Base-by-base conservation (phyloP, 1,140 invertebrate species). In the Drosophila sechellia region DNA sequence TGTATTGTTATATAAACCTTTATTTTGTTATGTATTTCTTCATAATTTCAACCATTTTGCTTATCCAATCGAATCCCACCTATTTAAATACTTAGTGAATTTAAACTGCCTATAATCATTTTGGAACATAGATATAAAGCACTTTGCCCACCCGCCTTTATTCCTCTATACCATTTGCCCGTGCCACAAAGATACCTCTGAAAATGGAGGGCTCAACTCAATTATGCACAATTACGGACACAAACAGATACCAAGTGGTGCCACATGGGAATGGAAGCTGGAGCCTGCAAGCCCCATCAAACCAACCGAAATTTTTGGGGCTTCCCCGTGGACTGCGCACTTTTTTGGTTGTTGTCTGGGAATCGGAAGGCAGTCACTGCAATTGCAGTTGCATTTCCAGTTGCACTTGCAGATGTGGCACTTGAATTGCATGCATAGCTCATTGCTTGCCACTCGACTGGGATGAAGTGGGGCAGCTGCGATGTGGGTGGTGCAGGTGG, bases 351-450 rank as follows among this genome's bases (percentile, higher is more conserved):
- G 71, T 78, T 71, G 50, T 59, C 65, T 74, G 80, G 39, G 31
- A 42, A 66, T 64, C 42, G 59, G 57, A 42, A 54, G 50, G 39
- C 48, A 56, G 55, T 53, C 20, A 34, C 48, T 79, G 54, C 66
- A 68, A 52, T 55, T 64, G 59, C 79, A 58, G 53, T 31, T 49
- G 48, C 40, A 71, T 65, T 56, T 57, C 59, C 53, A 50, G 46
- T 37, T 54, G 48, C 56, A 39, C 49, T 34, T 45, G 72, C 79
- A 83, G 74, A 83, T 83, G 79, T 54, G 72, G 66, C 78, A 76
- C 79, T 87, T 65, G 86, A 87, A 87, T 89, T 89, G 84, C 84
- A 87, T 89, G 84, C 84, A 87, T 83, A 80, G 85, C 79, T 87
- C 79, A 84, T 89, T 84, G 83, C 79, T 71, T 89, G 83, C 84